Percentiles rank a stretch among this genome's conserved stretches.
Conservation (phyloP, 2,113 vertebrate genomes). For the Oryzias javanicus region DNA sequence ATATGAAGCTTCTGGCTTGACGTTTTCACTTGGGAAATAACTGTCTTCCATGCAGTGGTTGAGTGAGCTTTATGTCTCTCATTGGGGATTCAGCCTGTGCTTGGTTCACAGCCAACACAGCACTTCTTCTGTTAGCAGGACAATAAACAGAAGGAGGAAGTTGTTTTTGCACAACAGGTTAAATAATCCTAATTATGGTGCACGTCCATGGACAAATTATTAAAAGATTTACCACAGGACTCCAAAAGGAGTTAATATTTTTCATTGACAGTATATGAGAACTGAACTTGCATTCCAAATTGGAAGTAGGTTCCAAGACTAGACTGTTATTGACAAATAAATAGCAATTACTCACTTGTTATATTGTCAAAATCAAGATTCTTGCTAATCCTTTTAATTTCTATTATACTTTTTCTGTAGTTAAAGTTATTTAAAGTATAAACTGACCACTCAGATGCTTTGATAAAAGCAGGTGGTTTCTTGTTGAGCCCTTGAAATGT, state of each 20-base stretch:
- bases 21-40: slow-evolving; percentile 55
- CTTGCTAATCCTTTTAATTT: too few relatives aligned
- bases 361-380: too few relatives aligned
- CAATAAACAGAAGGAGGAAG: slow-evolving; percentile 29
- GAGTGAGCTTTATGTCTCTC: slow-evolving; percentile 21
- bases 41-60: slow-evolving; percentile 19
- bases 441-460: too few relatives aligned
- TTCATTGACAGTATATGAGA: neutral
- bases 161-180: slow-evolving; percentile 10
- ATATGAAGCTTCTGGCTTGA: slow-evolving; percentile 34
- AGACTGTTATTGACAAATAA: too few relatives aligned
- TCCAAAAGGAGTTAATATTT: neutral
- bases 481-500: too few relatives aligned
- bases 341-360: too few relatives aligned
- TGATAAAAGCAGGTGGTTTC: too few relatives aligned
- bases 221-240: slow-evolving; percentile 3
- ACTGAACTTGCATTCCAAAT: too few relatives aligned
- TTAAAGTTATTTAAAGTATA: too few relatives aligned
- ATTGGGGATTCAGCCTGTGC: neutral
- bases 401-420: too few relatives aligned
- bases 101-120: slow-evolving; percentile 30
- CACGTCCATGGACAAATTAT: slow-evolving; percentile 14
- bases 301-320: too few relatives aligned
- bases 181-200: slow-evolving; percentile 11
- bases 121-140: slow-evolving; percentile 11